Percentiles rank a stretch among this genome's conserved stretches.
These are phyloP conservation scores for Terebella lapidaria DNA, from an alignment of 2,888 invertebrate species.

Conservation along the genomic window DNA sequence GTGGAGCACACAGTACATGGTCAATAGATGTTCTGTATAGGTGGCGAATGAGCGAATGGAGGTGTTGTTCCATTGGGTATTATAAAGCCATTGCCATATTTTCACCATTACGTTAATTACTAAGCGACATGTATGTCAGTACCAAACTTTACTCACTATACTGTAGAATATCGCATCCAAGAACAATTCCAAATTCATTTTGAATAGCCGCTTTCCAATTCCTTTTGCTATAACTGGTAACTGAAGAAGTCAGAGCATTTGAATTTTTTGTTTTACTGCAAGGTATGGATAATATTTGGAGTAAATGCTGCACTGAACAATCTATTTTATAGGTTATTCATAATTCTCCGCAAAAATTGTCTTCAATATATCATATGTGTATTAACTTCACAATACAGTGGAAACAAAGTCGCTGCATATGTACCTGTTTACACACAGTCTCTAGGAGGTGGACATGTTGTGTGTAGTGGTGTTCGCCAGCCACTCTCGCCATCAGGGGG, in stretches of 20 bases:
- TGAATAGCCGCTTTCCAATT: constrained; percentile 57
- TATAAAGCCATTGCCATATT: not conserved
- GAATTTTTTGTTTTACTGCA: no score
- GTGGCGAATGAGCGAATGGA: no score
- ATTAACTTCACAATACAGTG: no score
- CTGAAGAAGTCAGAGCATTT: constrained; percentile 29
- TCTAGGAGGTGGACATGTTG: constrained; percentile 57
- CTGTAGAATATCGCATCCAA: constrained; percentile 57
- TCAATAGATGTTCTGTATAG: no score
- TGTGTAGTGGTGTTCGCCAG: constrained; percentile 54
- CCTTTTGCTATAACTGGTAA: constrained; percentile 55
- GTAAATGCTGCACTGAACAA: no score
- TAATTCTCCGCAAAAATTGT: no score
- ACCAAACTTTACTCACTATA: constrained; percentile 57
- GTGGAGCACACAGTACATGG: constrained; percentile 18
- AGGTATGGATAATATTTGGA: no score
- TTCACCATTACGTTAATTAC: no score
- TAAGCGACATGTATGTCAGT: not conserved
- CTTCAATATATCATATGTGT: no score
- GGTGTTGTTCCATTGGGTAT: not conserved
- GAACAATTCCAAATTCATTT: constrained; percentile 55
- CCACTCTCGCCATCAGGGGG: constrained; percentile 53
- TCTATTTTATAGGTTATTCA: no score
- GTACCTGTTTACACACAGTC: constrained; percentile 56
- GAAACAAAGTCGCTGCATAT: no score